A percentile compares a stretch with the other conserved stretches of the same genome.
These are phyloP conservation scores for Mus spicilegus DNA, from an alignment of 2,113 vertebrate genomes.

Conservation along the genomic window DNA sequence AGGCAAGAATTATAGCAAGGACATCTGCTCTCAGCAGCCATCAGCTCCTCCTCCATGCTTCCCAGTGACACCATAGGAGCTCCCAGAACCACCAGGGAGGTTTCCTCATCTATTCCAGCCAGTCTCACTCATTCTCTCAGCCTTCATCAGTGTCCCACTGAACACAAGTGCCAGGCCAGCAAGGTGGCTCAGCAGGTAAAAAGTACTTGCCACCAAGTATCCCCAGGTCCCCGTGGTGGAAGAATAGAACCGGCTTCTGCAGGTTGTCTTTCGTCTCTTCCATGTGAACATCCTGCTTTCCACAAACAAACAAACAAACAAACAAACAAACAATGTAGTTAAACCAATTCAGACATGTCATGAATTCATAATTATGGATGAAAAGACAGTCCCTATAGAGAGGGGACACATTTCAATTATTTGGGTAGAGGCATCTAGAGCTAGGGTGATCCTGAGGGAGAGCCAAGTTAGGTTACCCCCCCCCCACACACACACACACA, in stretches of 20 bases:
- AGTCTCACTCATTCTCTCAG: not conserved
- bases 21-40: not conserved
- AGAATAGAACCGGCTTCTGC: not conserved
- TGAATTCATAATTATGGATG: not conserved
- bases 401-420: not conserved
- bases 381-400: not conserved
- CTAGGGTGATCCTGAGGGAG: not conserved
- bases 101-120: not conserved
- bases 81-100: not conserved
- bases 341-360: not conserved
- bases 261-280: not conserved
- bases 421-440: not conserved
- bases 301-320: not conserved
- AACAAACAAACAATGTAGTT: not conserved
- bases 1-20: not conserved
- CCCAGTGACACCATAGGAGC: no score
- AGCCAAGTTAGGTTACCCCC: not conserved
- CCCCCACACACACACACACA: not conserved
- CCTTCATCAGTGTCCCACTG: not conserved
- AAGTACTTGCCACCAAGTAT: not conserved
- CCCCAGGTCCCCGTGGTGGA: not conserved
- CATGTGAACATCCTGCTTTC: no score
- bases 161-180: not conserved
- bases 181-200: not conserved
- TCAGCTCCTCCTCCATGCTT: not conserved